Conservation (phyloP, 2,113 vertebrate genomes). For the Austrofundulus limnaeus region DNA sequence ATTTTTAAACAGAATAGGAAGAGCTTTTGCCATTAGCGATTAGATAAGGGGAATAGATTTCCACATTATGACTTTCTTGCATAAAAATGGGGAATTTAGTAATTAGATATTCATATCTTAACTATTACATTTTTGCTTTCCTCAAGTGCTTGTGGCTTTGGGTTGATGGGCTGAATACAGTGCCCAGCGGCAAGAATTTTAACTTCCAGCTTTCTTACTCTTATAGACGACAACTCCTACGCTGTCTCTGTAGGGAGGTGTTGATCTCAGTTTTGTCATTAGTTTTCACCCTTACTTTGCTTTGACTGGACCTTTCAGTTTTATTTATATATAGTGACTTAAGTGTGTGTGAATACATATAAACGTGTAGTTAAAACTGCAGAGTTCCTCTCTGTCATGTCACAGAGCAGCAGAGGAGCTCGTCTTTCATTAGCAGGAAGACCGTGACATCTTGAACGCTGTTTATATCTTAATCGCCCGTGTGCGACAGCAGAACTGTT, state of each 20-base stretch:
- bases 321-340: slow-evolving; percentile 1
- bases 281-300: slow-evolving; percentile 20
- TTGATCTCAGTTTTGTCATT: slow-evolving; percentile 22
- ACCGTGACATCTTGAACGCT: slow-evolving; percentile 39
- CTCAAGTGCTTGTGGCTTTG: no score
- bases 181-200: slow-evolving; percentile 36
- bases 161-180: slow-evolving; percentile 36
- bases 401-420: slow-evolving; percentile 30
- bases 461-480: slow-evolving; percentile 15
- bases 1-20: slow-evolving; percentile 7
- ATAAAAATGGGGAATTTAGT: background rate
- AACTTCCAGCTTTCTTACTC: slow-evolving; percentile 25
- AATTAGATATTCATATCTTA: background rate
- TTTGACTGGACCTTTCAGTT: slow-evolving; percentile 39
- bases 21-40: no score
- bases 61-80: background rate
- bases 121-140: background rate
- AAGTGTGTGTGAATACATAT: slow-evolving; percentile 12
- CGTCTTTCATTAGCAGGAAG: slow-evolving; percentile 36
- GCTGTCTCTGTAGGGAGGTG: background rate
- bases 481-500: background rate
- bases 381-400: slow-evolving; percentile 10
- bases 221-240: slow-evolving; percentile 13
- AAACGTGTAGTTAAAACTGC: slow-evolving; percentile 46
- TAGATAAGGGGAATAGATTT: background rate